Evolutionary conservation across 2,888 invertebrate species (phyloP).

Genomic region (Slavum lentiscoides): DNA sequence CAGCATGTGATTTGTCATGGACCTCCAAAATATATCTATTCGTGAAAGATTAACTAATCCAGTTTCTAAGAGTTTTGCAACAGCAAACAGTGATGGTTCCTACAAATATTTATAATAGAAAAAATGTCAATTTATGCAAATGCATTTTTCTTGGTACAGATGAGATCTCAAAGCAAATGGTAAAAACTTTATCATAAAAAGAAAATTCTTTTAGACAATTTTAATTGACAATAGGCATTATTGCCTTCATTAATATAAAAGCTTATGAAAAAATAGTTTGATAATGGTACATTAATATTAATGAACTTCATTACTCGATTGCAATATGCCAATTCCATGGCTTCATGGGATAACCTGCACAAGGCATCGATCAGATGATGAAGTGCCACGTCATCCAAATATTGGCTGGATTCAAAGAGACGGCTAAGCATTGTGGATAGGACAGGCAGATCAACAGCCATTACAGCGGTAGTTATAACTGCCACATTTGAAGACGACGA

Average conservation of each 20-base stretch:
- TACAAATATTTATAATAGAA: constrained; percentile 58
- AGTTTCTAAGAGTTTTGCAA: constrained; percentile 97
- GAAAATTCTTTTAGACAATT: too few species aligned
- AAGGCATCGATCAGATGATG: constrained; percentile 96
- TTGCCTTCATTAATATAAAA: too few species aligned
- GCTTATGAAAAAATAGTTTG: background rate
- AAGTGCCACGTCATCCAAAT: constrained; percentile 88
- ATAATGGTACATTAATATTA: background rate
- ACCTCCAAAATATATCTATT: constrained; percentile 92
- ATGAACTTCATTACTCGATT: constrained; percentile 72
- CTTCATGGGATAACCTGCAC: constrained; percentile 93
- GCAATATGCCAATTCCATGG: constrained; percentile 94
- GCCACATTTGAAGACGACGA: constrained; percentile 63
- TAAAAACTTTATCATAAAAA: too few species aligned
- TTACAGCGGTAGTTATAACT: constrained; percentile 92
- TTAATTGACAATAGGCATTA: too few species aligned
- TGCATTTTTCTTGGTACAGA: too few species aligned
- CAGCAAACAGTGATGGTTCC: constrained; percentile 96
- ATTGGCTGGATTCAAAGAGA: constrained; percentile 92
- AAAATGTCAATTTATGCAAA: background rate
- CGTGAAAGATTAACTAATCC: constrained; percentile 91
- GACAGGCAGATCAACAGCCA: constrained; percentile 91
- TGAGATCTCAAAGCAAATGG: too few species aligned
- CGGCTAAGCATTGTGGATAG: constrained; percentile 88
- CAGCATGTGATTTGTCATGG: constrained; percentile 91